Evolutionary conservation across 2,888 invertebrate species (phyloP), one percentile per base, ranked within the genome.

Genomic region (Chironomus tentans): DNA sequence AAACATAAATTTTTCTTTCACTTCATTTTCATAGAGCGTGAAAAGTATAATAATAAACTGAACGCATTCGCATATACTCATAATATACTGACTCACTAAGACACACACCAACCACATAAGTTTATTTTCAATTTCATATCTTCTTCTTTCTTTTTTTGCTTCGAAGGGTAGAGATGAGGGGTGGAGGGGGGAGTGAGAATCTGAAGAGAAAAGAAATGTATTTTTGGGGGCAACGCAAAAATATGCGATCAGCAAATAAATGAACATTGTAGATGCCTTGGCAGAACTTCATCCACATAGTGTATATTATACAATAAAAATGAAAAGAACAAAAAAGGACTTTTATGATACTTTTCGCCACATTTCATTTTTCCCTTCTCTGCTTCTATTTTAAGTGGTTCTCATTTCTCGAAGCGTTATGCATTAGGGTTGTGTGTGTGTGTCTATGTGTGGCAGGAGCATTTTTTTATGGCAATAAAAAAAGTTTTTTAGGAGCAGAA

Each of bases 11-110:
- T 47, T 56, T 70, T 38, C 18, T 47, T 24, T 71, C 71, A 71
- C 71, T 71, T 56, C 56, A 71, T 71, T 71, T 71, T 71, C 71
- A 71, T 71, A 24, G 71, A 71, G 71, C 71, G 71, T 71, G 71
- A 28, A 71, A 71, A 56, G 71, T 71, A 71, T 71, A 71, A 71
- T 71, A 71, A 71, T 71, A 71, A 71, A 71, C 71, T 28, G n/a
- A 13, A 68, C 68, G 38, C 38, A 38, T 38, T 38, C 38, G 38
- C 38, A 38, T 38, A 38, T 38, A 38, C 4, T 38, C 38, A 38
- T 38, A 38, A 38, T 38, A 38, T 48, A 21, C 70, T 70, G 4
- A n/a, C 24, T 15, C 70, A 47, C 70, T 28, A 4, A 21, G 12
- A n/a, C 47, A 70, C 38, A 68, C 38, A 68, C 38, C 0, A 15